Percentiles rank a stretch among this genome's conserved stretches.
These are phyloP conservation scores for Doryteuthis pealeii DNA, from an alignment of 1,140 invertebrate species.

Conservation along the genomic window DNA sequence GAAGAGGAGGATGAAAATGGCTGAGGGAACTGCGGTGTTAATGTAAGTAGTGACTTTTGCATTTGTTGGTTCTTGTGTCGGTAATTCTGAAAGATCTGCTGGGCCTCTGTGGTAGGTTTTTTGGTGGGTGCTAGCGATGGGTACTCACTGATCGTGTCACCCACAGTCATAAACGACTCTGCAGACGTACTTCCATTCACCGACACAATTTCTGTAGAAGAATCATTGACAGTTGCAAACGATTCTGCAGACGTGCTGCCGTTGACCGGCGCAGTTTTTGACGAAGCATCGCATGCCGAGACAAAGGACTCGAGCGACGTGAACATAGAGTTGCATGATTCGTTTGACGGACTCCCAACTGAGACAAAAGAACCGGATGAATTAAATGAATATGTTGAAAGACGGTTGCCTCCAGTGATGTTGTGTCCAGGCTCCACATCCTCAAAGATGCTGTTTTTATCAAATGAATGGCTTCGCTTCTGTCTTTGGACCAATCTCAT, in stretches of 20 bases:
- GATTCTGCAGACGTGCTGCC: constrained; percentile 2
- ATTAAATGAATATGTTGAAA: neutral
- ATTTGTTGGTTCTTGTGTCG: too few species aligned
- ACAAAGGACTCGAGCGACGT: neutral
- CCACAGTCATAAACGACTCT: neutral
- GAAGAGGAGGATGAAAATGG: too few species aligned
- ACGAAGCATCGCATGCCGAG: neutral
- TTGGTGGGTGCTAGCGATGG: too few species aligned
- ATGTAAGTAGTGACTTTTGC: too few species aligned
- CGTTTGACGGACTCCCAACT: neutral
- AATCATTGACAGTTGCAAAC: neutral
- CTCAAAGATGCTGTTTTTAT: neutral
- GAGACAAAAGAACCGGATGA: neutral
- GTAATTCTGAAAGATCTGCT: too few species aligned
- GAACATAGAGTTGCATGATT: neutral
- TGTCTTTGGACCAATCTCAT: neutral
- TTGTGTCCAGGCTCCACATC: neutral
- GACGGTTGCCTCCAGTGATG: neutral
- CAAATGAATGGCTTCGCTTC: neutral
- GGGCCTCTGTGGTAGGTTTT: too few species aligned
- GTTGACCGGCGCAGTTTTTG: neutral
- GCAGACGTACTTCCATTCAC: neutral
- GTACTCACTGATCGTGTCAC: neutral
- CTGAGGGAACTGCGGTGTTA: too few species aligned
- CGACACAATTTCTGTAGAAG: neutral